phyloP scores from a whole-genome alignment of 2,888 invertebrate genomes.

The Dascillus cervinus region DNA sequence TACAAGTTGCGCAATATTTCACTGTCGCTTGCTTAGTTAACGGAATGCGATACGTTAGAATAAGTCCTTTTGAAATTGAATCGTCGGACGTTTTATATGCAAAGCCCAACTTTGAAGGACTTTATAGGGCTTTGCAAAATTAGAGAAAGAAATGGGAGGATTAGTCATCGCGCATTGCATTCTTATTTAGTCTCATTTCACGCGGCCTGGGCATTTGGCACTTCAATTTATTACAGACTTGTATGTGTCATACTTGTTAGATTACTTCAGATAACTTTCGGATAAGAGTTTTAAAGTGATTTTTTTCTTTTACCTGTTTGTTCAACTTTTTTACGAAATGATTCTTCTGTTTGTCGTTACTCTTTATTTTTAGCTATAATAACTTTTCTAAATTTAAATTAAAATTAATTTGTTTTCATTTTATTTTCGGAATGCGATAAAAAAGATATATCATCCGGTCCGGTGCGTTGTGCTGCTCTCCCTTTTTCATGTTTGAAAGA shows the following conservation, averaged over 20 bases:
- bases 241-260: conserved; percentile 25
- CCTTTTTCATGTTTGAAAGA: conserved; percentile 6
- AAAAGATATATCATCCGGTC: too few species aligned
- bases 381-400: too few species aligned
- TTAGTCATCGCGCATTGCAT: conserved; percentile 38
- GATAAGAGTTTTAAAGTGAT: conserved; percentile 16
- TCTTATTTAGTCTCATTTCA: conserved; percentile 38
- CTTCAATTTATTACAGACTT: conserved; percentile 32
- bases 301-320: too few species aligned
- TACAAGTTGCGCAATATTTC: too few species aligned
- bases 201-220: conserved; percentile 34
- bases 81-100: conserved; percentile 38
- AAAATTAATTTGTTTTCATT: too few species aligned
- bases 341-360: too few species aligned
- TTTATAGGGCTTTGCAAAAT: conserved; percentile 37
- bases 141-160: conserved; percentile 40
- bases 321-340: too few species aligned
- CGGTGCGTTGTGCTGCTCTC: not conserved
- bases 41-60: too few species aligned
- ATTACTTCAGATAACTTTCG: conserved; percentile 12
- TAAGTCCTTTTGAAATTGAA: conserved; percentile 31
- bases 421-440: too few species aligned
- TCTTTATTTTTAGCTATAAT: too few species aligned
- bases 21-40: too few species aligned
- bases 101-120: conserved; percentile 37